Percentiles rank a stretch among this genome's conserved stretches.
These are phyloP conservation scores for Cecidostiba fungosa DNA, from an alignment of 2,888 invertebrate species.

Conservation along the genomic window DNA sequence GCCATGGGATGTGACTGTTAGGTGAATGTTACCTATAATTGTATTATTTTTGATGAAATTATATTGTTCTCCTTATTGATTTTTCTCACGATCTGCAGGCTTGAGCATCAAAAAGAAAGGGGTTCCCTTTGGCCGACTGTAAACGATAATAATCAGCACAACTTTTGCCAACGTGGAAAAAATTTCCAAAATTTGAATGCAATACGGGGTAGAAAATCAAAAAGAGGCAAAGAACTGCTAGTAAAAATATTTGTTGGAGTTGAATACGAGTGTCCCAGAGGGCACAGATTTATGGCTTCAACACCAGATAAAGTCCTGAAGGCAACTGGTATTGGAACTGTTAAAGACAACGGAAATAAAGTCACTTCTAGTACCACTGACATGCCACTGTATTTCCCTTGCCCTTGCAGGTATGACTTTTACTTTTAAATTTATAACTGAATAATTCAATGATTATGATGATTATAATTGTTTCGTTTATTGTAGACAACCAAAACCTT, in stretches of 20 bases:
- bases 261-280: slow-evolving; percentile 98
- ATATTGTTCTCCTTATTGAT: not conserved
- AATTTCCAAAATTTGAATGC: slow-evolving; percentile 76
- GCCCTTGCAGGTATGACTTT: slow-evolving; percentile 86
- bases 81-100: slow-evolving; percentile 67
- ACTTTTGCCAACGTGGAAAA: slow-evolving; percentile 74
- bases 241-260: slow-evolving; percentile 97
- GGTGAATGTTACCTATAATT: slow-evolving; percentile 68
- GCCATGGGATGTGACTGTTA: slow-evolving; percentile 95
- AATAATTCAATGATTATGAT: slow-evolving; percentile 9
- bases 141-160: slow-evolving; percentile 74
- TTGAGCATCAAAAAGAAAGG: slow-evolving; percentile 79
- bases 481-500: slow-evolving; percentile 82
- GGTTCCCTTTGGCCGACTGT: slow-evolving; percentile 78
- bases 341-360: slow-evolving; percentile 91
- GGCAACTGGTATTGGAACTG: slow-evolving; percentile 86
- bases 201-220: slow-evolving; percentile 79
- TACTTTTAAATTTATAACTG: not conserved
- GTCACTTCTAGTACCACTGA: slow-evolving; percentile 88
- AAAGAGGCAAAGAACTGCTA: slow-evolving; percentile 79
- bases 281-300: slow-evolving; percentile 97
- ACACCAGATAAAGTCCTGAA: slow-evolving; percentile 91
- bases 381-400: slow-evolving; percentile 94
- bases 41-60: not conserved
- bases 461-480: not conserved